Percentiles rank a stretch among this genome's conserved stretches.
Conservation (phyloP, 2,113 vertebrate genomes). For the Mormoops blainvillei region DNA sequence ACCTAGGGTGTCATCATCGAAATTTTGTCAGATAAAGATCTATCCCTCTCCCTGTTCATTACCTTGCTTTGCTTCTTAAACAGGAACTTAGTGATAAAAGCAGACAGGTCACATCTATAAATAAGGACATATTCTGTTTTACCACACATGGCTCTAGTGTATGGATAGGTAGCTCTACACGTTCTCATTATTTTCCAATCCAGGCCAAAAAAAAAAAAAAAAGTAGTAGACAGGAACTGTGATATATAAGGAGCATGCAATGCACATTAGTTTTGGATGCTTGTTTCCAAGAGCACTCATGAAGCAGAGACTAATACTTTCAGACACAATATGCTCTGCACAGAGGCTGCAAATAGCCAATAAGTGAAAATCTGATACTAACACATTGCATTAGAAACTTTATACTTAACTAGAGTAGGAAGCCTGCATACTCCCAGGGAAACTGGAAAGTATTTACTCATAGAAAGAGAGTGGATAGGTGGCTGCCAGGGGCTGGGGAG, state of each 20-base stretch:
- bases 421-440: not conserved
- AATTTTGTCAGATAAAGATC: not conserved
- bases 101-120: not conserved
- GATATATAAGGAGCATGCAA: not conserved
- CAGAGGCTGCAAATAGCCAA: not conserved
- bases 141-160: not conserved
- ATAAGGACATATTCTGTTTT: not conserved
- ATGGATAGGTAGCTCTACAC: not conserved
- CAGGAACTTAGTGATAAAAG: not conserved
- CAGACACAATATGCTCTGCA: not conserved
- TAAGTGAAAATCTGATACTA: not conserved
- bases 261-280: not conserved
- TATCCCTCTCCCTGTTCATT: not conserved
- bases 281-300: not conserved
- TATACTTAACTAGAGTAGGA: not conserved
- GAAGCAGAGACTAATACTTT: not conserved
- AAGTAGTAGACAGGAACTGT: not conserved
- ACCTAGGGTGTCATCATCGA: not conserved
- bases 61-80: slow-evolving; percentile 21
- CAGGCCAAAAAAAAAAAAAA: not conserved
- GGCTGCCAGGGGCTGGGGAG: not conserved
- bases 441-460: not conserved
- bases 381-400: not conserved
- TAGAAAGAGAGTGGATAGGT: not conserved
- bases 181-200: not conserved